These are phyloP conservation scores for Eumeta japonica DNA, from an alignment of 1,140 invertebrate genomes.

Conservation along the genomic window DNA sequence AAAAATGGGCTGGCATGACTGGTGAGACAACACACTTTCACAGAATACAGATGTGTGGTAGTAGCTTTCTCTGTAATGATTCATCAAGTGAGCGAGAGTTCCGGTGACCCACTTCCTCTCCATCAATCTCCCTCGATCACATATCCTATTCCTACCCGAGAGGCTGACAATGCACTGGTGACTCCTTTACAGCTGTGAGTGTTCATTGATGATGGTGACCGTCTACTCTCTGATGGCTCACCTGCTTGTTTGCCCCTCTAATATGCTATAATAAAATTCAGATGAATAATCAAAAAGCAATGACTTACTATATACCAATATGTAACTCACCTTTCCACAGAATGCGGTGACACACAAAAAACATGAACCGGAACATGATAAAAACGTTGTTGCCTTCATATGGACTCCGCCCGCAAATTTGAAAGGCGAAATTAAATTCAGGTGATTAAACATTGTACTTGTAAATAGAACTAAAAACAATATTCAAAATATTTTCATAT, in stretches of 20 bases:
- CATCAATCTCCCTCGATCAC: too few species aligned
- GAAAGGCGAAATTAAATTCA: conserved; percentile 44
- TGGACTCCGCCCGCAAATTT: conserved; percentile 45
- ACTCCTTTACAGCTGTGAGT: neutral
- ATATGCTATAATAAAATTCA: neutral
- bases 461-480: neutral
- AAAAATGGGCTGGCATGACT: too few species aligned
- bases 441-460: conserved; percentile 13
- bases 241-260: neutral
- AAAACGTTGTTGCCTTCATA: conserved; percentile 34
- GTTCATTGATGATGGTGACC: neutral
- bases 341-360: conserved; percentile 51
- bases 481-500: neutral
- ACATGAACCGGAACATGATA: conserved; percentile 41
- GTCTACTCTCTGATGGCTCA: too few species aligned
- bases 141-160: too few species aligned
- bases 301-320: conserved; percentile 4
- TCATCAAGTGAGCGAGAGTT: too few species aligned
- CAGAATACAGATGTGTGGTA: too few species aligned
- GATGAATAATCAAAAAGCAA: neutral
- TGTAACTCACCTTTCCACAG: conserved; percentile 18
- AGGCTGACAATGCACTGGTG: neutral
- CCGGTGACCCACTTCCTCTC: too few species aligned
- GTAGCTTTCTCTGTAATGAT: too few species aligned
- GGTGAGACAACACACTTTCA: too few species aligned